phyloP scores from a whole-genome alignment of 2,113 vertebrate genomes.

The Chloroceryle aenea region DNA sequence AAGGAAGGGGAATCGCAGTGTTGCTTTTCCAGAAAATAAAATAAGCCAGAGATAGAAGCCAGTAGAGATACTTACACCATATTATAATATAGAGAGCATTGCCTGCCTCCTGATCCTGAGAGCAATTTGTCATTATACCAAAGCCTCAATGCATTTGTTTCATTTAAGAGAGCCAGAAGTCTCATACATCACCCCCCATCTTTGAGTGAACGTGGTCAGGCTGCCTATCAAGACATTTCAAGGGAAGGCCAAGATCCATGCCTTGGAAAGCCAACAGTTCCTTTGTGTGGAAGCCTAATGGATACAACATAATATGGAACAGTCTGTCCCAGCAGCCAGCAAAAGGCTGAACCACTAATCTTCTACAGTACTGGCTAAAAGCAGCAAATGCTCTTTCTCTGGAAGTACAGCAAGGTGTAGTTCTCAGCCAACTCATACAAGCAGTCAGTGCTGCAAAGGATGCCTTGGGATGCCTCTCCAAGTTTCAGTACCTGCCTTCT shows the following conservation, averaged over 20 bases:
- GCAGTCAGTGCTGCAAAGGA: neutral
- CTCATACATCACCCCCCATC: neutral
- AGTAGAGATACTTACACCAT: slow-evolving; percentile 8
- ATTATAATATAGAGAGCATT: neutral
- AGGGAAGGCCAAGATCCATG: neutral
- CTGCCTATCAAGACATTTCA: neutral
- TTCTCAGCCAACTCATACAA: neutral
- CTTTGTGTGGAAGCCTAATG: neutral
- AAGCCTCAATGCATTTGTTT: neutral
- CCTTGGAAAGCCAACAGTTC: neutral
- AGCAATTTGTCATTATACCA: neutral
- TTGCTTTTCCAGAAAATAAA: slow-evolving; percentile 34
- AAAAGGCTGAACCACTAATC: neutral
- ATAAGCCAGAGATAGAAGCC: slow-evolving; percentile 1
- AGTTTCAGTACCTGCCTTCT: neutral
- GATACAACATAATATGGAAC: neutral
- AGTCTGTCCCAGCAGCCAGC: neutral
- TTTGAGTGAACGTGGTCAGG: neutral
- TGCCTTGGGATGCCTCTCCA: neutral
- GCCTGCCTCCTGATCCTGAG: slow-evolving; percentile 4
- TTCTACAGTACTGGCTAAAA: neutral
- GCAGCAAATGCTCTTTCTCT: neutral
- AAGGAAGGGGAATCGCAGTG: neutral
- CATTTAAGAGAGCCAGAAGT: slow-evolving; percentile 19
- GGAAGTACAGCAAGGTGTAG: neutral